Percentiles rank a stretch among this genome's conserved stretches.
These are phyloP conservation scores for Drosophila yakuba DNA, from an alignment of 1,140 invertebrate genomes.

Conservation along the genomic window DNA sequence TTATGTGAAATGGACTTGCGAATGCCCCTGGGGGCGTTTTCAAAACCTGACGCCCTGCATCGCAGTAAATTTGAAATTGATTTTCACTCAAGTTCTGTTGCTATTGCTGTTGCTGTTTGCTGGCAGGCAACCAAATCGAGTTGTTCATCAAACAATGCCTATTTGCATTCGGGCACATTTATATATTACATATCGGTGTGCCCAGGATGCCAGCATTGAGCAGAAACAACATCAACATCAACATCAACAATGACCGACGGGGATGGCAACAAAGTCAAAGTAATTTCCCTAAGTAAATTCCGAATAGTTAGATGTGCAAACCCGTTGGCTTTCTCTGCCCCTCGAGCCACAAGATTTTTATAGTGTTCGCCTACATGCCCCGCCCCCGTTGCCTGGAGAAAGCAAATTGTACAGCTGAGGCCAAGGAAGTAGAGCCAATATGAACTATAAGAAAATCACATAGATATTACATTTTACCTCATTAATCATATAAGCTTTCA, in stretches of 20 bases:
- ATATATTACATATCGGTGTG: conserved; percentile 35
- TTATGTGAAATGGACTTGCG: conserved; percentile 28
- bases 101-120: conserved; percentile 11
- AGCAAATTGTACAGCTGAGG: neutral
- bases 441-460: neutral
- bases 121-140: conserved; percentile 28
- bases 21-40: conserved; percentile 10
- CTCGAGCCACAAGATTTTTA: conserved; percentile 40
- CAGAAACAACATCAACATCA: neutral
- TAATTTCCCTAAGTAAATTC: conserved; percentile 64
- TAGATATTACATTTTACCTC: too few species aligned
- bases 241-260: conserved; percentile 27
- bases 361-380: conserved; percentile 10
- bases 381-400: neutral
- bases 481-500: too few species aligned
- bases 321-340: conserved; percentile 23
- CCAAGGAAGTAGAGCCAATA: neutral
- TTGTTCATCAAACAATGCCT: conserved; percentile 50
- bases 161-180: conserved; percentile 57
- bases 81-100: conserved; percentile 42
- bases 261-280: conserved; percentile 52
- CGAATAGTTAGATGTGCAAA: conserved; percentile 39
- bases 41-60: neutral
- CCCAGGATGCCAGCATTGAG: too few species aligned
- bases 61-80: conserved; percentile 41